phyloP scores from a whole-genome alignment of 2,797 vertebrate genomes.

The Percopsis omiscomaycus region DNA sequence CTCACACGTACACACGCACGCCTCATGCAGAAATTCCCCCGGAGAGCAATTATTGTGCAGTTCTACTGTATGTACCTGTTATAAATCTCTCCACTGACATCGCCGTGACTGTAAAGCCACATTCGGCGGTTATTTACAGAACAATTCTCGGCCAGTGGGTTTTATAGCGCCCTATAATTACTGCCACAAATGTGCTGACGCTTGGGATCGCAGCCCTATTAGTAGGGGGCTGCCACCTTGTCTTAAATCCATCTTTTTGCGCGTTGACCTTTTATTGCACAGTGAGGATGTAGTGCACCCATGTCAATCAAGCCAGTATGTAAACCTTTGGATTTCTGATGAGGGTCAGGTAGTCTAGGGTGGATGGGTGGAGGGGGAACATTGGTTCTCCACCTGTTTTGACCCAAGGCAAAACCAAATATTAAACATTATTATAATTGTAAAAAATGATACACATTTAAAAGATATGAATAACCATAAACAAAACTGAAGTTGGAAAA shows the following conservation, averaged over 20 bases:
- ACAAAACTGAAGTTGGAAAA: no score
- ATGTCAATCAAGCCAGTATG: not conserved
- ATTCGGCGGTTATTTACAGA: conserved; percentile 62
- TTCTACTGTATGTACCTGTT: conserved; percentile 48
- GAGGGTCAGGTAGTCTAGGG: conserved; percentile 7
- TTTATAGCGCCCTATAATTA: conserved; percentile 58
- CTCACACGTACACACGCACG: not conserved
- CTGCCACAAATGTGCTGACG: conserved; percentile 58
- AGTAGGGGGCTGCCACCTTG: not conserved
- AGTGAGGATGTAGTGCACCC: not conserved
- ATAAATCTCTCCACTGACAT: conserved; percentile 59
- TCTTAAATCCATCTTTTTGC: not conserved
- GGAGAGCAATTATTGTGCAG: conserved; percentile 65
- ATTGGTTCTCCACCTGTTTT: no score
- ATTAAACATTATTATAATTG: no score
- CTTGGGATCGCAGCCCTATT: conserved; percentile 30
- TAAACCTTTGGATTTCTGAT: not conserved
- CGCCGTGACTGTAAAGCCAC: conserved; percentile 54
- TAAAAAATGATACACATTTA: no score
- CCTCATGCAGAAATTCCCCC: conserved; percentile 42
- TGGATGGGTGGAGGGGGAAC: no score
- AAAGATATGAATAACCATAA: no score
- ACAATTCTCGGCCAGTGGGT: conserved; percentile 34
- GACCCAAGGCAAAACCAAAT: no score
- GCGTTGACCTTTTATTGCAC: not conserved